Evolutionary conservation across 2,797 vertebrate genomes (phyloP), one percentile per base, ranked within the genome.

Genomic region (Danio jaintianensis): DNA sequence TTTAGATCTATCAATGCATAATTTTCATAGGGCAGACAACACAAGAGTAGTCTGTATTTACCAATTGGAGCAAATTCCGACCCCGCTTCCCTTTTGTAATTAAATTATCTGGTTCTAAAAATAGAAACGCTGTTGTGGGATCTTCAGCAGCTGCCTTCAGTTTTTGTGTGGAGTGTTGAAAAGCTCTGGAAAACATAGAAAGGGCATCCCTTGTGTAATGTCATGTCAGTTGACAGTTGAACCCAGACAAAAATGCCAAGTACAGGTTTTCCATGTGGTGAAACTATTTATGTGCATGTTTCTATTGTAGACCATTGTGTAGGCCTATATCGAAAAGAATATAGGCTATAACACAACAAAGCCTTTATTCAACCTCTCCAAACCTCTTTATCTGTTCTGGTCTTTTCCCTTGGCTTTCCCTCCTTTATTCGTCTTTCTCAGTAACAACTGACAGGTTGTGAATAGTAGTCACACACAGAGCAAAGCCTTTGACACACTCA

Each of bases 391-490:
- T 59, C 58, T 63, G 11, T 52, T 15, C 53, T 6, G 18, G 71
- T 1, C 1, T 8, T 58, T 64, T 66, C 48, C 12, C 29, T 20
- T 42, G 20, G 9, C 15, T 22, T 16, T 45, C 12, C 6, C 20
- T 64, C 4, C 15, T 64, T 64, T 73, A 59, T 59, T 79, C 18
- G 45, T 55, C 22, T 53, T 59, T 66, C 38, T 61, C 38, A 56
- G 81, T 43, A 62, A 71, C 40, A 53, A 56, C 43, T 69, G 61
- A 58, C 79, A 71, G 73, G 76, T 85, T 83, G 38, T 73, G 79
- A 71, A 78, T 79, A 50, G 40, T 48, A 50, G 73, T 75, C 61
- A 52, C 82, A 79, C 73, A 84, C 73, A 84, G 16, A 80, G 53
- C 70, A 29, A 50, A 68, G 75, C 73, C 36, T 40, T 72, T 63